These are phyloP conservation scores for Donacobius atricapilla DNA, from an alignment of 2,113 vertebrate genomes.

Conservation along the genomic window DNA sequence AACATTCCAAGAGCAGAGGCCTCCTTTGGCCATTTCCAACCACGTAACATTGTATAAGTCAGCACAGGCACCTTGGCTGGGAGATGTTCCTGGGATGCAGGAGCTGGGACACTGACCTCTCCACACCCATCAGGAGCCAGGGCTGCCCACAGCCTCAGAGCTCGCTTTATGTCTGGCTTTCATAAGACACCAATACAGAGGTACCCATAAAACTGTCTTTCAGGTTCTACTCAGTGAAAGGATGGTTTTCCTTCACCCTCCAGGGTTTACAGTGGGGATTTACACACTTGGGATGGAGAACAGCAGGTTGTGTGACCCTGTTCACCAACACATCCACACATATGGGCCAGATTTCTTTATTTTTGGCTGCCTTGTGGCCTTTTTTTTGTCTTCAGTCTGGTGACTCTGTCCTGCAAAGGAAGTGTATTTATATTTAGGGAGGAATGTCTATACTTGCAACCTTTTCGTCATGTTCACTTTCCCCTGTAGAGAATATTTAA, in stretches of 20 bases:
- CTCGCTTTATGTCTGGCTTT: fast-evolving
- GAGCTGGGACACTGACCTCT: neutral
- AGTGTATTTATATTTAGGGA: neutral
- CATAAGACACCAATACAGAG: neutral
- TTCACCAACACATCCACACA: neutral
- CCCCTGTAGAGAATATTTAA: neutral
- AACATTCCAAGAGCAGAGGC: neutral
- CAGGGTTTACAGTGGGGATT: neutral
- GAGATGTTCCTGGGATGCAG: neutral
- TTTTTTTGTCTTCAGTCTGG: neutral
- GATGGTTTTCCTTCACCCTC: neutral
- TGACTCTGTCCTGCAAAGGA: neutral
- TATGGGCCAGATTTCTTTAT: neutral
- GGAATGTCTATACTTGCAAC: neutral
- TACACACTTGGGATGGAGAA: neutral
- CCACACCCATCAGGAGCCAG: neutral
- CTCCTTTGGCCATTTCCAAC: neutral
- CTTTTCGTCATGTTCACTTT: neutral
- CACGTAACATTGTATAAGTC: fast-evolving
- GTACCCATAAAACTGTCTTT: neutral
- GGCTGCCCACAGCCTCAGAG: neutral
- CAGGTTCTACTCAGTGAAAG: neutral
- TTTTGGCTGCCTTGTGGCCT: neutral
- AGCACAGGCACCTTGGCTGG: fast-evolving
- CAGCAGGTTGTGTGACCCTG: neutral